These are phyloP conservation scores for Gavialis gangeticus DNA, from an alignment of 2,113 vertebrate genomes.

Conservation along the genomic window DNA sequence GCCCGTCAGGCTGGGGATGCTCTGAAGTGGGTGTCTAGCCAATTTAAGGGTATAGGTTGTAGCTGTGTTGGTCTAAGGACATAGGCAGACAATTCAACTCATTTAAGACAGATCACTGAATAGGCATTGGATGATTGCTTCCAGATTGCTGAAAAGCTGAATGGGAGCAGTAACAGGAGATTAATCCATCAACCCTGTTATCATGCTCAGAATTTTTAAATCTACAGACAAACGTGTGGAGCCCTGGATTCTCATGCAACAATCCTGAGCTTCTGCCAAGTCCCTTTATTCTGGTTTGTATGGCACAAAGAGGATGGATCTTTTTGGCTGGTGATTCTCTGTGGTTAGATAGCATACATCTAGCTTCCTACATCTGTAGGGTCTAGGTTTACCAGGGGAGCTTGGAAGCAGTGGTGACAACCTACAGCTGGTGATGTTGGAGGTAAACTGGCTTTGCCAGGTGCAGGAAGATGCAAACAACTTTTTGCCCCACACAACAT, in stretches of 20 bases:
- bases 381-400: neutral
- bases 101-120: neutral
- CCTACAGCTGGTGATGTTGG: neutral
- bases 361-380: neutral
- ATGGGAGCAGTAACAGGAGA: neutral
- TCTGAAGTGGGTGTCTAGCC: accelerated
- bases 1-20: accelerated
- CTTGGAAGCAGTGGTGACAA: neutral
- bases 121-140: neutral
- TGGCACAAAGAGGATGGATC: neutral
- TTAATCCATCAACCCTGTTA: neutral
- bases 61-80: too few relatives aligned
- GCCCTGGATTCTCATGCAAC: neutral
- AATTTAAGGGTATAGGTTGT: too few relatives aligned
- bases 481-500: neutral
- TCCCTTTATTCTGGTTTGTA: neutral
- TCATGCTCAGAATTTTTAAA: neutral
- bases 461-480: accelerated
- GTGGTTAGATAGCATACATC: neutral
- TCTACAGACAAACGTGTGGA: neutral
- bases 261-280: neutral
- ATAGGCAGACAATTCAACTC: neutral
- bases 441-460: neutral
- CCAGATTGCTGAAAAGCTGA: too few relatives aligned
- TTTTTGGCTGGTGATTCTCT: neutral